Base-by-base conservation (phyloP, 2,113 vertebrate species). In the Sebastes fasciatus region DNA sequence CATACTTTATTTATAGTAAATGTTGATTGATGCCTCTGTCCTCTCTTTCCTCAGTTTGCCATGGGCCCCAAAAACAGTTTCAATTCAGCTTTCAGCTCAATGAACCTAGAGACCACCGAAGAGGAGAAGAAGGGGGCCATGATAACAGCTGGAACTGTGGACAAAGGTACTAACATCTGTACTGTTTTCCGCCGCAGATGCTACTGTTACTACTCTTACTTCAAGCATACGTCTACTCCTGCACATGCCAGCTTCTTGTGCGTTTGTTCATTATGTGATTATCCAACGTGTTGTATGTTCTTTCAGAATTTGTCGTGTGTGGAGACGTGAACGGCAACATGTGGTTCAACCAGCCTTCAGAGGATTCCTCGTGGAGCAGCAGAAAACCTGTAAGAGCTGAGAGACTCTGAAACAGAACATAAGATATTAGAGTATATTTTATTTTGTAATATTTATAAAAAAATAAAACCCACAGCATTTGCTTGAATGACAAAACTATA, bases 281-380 rank as follows among this genome's bases (percentile, higher is more conserved):
- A 57, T 65, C 11, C 19, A 42, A 14, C 16, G 8, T 52, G 51
- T 52, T 52, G 1, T 12, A 11, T 9, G 13, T 77, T 48, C 40
- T 76, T 84, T 21, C 85, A 96, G 95, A 94, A 0, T 87, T 95
- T 26, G 48, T 95, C 4, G 94, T 95, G 67, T 95, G 93, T 80
- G 95, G 95, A 54, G 95, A 96, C 74, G 26, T 74, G 13, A 86
- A 80, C 2, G 96, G 95, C 11, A 93, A 94, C 89, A 95, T 96
- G 86, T 95, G 94, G 95, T 96, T 91, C 82, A 94, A 89, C 48
- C 54, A 79, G 19, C 67, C 77, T 19, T 71, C 87, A 5, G 60
- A 86, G 3, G 1, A 49, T 17, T 77, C 19, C 2, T 49, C 78
- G 0, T 95, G 92, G 93, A 94, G 85, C 75, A 73, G 40, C 40